Evolutionary conservation across 2,113 vertebrate genomes (phyloP).

Genomic region (Microcebus ravelobensis): DNA sequence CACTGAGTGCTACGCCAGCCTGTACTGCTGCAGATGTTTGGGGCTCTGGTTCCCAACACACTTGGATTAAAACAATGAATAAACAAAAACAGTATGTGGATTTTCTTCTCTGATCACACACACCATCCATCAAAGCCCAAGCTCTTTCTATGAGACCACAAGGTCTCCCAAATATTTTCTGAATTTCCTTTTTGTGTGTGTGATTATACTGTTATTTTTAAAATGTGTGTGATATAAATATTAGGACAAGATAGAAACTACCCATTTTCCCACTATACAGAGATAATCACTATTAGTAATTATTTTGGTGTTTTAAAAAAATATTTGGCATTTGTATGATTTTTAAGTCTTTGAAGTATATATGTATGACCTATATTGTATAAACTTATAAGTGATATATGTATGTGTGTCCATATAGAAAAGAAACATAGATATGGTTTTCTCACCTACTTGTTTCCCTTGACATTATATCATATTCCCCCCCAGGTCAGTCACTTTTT

Average conservation of each 20-base stretch:
- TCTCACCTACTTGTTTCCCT: background rate
- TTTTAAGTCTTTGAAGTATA: background rate
- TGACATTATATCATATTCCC: background rate
- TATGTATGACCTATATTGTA: too few species aligned
- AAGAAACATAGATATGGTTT: background rate
- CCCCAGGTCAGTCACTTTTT: too few species aligned
- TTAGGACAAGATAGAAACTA: background rate
- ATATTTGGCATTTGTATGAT: background rate
- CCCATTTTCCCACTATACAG: background rate
- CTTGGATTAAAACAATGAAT: background rate
- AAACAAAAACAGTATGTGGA: background rate
- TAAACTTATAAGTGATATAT: background rate
- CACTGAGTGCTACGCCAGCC: background rate
- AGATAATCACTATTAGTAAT: background rate
- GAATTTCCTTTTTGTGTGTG: background rate
- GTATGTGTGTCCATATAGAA: background rate
- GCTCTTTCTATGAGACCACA: background rate
- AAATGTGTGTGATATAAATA: background rate
- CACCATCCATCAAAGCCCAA: background rate
- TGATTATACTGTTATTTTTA: background rate
- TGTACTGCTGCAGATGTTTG: background rate
- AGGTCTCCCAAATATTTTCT: background rate
- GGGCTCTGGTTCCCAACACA: background rate
- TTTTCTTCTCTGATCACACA: background rate
- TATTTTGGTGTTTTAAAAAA: background rate